Evolutionary conservation across 1,140 invertebrate genomes (phyloP).

Genomic region (Leptestheria dahalacensis): DNA sequence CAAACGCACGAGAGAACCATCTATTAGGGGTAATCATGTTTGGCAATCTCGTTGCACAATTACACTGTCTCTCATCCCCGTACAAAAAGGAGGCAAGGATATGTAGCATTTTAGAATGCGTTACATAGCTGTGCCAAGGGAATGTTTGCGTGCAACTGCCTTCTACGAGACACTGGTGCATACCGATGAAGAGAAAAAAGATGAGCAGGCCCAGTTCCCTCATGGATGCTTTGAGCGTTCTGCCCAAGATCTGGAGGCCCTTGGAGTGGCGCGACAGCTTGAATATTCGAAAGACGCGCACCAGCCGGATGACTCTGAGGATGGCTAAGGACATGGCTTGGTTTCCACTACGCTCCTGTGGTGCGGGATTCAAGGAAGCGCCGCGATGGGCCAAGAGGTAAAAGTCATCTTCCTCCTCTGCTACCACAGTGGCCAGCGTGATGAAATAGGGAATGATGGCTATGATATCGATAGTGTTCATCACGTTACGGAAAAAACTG

Average conservation of each 20-base stretch:
- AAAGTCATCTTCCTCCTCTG: conserved; percentile 65
- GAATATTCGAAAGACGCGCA: conserved; percentile 97
- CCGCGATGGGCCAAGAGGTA: conserved; percentile 41
- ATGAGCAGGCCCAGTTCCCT: conserved; percentile 98
- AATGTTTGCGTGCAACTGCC: no score
- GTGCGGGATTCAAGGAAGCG: conserved; percentile 33
- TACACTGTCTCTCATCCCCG: no score
- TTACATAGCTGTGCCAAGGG: no score
- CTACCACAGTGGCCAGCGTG: conserved; percentile 93
- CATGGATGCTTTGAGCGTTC: conserved; percentile 98
- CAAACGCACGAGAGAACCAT: no score
- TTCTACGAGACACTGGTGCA: no score
- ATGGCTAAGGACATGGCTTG: conserved; percentile 97
- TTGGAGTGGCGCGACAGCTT: conserved; percentile 95
- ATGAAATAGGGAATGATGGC: conserved; percentile 99
- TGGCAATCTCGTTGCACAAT: no score
- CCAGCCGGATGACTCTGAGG: conserved; percentile 88
- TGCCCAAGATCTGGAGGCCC: conserved; percentile 90
- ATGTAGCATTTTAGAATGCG: no score
- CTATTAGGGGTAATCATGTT: no score
- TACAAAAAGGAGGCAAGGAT: no score
- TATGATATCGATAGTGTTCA: conserved; percentile 99
- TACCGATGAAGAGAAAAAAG: conserved; percentile 99
- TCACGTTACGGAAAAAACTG: conserved; percentile 96
- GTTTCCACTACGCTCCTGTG: conserved; percentile 79